A percentile compares a stretch with the other conserved stretches of the same genome.
These are phyloP conservation scores for Pseudobourletiella spinata DNA, from an alignment of 1,140 invertebrate species.

Conservation along the genomic window DNA sequence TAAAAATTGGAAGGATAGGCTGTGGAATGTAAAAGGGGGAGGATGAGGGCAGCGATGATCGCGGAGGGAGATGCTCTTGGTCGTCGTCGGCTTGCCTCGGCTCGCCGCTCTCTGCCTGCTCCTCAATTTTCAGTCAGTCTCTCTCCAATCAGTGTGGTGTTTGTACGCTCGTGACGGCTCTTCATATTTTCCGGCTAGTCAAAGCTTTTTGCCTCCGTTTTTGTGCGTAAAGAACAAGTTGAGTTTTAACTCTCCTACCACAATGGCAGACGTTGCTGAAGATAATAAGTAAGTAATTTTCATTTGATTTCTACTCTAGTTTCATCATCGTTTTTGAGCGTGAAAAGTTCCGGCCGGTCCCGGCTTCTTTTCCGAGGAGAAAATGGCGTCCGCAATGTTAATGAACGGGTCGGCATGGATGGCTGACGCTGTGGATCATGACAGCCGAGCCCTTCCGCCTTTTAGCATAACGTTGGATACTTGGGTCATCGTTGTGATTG, in stretches of 20 bases:
- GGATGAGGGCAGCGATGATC: background rate
- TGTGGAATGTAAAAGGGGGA: background rate
- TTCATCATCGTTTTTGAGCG: background rate
- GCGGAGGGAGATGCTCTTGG: background rate
- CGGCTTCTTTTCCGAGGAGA: background rate
- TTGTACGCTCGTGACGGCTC: background rate
- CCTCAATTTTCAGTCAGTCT: background rate
- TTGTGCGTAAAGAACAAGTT: background rate
- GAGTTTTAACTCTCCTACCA: background rate
- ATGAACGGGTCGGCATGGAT: background rate
- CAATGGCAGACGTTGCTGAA: slow-evolving; percentile 5
- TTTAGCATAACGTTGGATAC: too few relatives aligned
- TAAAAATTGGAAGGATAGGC: background rate
- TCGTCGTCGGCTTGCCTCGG: background rate
- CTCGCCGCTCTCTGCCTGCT: background rate
- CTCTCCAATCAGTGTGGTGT: background rate
- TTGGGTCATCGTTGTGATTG: background rate
- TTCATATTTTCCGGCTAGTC: background rate
- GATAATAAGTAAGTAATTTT: slow-evolving; percentile 6
- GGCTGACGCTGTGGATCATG: background rate
- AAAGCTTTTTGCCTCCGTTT: background rate
- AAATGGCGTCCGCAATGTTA: slow-evolving; percentile 3
- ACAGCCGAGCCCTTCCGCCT: too few relatives aligned
- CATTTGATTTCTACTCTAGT: too few relatives aligned
- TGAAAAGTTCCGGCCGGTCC: background rate